Conservation (phyloP, 2,888 invertebrate species). For the Pyrrhosoma nymphula region DNA sequence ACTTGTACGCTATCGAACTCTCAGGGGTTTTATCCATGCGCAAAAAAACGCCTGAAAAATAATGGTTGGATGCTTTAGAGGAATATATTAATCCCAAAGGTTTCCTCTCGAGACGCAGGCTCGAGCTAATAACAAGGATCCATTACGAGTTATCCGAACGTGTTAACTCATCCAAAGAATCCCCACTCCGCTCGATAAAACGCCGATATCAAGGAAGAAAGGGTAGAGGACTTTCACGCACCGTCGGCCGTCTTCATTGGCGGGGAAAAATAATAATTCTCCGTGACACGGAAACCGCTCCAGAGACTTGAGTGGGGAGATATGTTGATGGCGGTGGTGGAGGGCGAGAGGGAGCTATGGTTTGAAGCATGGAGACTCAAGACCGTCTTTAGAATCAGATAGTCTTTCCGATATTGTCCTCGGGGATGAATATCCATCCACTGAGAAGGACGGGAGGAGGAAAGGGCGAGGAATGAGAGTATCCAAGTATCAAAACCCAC, state of each 20-base stretch:
- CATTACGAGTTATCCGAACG: neutral
- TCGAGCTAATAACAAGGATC: neutral
- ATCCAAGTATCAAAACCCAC: too few relatives aligned
- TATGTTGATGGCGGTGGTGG: too few relatives aligned
- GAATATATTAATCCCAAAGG: neutral
- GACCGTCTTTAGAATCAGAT: neutral
- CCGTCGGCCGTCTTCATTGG: neutral
- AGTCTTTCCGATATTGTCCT: constrained; percentile 20
- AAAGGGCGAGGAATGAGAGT: too few relatives aligned
- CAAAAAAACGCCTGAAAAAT: neutral
- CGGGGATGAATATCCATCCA: neutral
- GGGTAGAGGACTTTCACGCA: neutral
- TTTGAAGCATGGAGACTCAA: neutral
- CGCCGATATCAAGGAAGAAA: neutral
- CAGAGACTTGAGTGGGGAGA: neutral
- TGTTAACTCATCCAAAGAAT: neutral
- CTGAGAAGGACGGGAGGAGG: neutral
- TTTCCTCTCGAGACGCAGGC: neutral
- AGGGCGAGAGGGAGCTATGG: neutral
- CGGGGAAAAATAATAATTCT: constrained; percentile 1
- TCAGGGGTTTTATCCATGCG: neutral
- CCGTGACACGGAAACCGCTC: neutral
- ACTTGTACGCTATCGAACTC: neutral
- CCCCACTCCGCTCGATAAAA: neutral
- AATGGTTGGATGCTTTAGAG: neutral